phyloP scores from a whole-genome alignment of 1,140 invertebrate genomes.

The Ostrea denselamellosa region DNA sequence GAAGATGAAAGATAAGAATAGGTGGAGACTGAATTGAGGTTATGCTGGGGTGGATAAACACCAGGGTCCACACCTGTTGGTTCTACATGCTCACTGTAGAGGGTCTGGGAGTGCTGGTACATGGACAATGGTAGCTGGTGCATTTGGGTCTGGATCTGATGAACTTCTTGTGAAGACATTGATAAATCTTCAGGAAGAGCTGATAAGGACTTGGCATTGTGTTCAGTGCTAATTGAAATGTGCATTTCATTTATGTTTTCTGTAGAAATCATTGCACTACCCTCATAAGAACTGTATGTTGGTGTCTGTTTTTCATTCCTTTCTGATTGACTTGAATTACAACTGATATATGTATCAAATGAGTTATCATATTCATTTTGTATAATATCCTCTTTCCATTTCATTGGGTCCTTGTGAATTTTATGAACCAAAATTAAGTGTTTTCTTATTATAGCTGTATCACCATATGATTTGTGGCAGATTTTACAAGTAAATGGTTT shows the following conservation, averaged over 20 bases:
- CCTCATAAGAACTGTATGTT: neutral
- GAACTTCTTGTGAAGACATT: neutral
- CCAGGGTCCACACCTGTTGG: neutral
- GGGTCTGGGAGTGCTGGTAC: constrained; percentile 22
- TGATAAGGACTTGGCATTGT: constrained; percentile 2
- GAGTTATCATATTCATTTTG: constrained; percentile 8
- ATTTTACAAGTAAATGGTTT: constrained; percentile 87
- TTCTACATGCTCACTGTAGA: constrained; percentile 11
- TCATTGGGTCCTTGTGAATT: constrained; percentile 66
- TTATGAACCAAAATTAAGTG: constrained; percentile 73
- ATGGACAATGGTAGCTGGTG: neutral
- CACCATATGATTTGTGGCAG: constrained; percentile 82
- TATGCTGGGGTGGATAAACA: constrained; percentile 11
- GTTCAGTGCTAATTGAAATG: neutral
- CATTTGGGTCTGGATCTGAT: constrained; percentile 16
- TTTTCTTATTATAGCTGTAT: constrained; percentile 71
- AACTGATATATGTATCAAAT: neutral
- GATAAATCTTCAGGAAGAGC: constrained; percentile 21
- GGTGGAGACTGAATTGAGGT: neutral
- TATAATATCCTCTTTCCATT: constrained; percentile 68
- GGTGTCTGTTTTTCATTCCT: neutral
- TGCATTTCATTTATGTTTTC: neutral
- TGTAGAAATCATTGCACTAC: neutral
- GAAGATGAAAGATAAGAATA: neutral
- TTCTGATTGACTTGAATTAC: neutral